Conservation (phyloP, 2,113 vertebrate genomes). For the Gymnorhina tibicen region DNA sequence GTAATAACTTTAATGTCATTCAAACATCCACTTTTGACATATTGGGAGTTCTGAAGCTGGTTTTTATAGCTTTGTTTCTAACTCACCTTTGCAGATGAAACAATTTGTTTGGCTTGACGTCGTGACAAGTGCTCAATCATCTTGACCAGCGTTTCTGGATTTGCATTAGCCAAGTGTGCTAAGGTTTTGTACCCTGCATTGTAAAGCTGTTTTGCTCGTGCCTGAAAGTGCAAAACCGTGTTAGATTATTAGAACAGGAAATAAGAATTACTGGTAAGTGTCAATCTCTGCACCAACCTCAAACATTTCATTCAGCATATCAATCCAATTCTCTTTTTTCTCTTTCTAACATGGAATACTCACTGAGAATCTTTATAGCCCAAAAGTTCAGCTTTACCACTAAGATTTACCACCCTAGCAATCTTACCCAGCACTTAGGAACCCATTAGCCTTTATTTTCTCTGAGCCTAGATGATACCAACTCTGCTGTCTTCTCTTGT, state of each 20-base stretch:
- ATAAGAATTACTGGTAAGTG: not conserved
- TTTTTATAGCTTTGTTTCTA: not conserved
- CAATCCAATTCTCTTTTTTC: not conserved
- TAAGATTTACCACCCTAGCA: not conserved
- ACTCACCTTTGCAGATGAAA: slow-evolving; percentile 90
- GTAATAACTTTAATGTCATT: not conserved
- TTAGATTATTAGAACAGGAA: not conserved
- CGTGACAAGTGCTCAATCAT: slow-evolving; percentile 80
- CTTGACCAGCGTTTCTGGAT: slow-evolving; percentile 77
- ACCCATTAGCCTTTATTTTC: not conserved
- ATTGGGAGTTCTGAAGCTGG: not conserved
- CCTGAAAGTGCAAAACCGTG: slow-evolving; percentile 65
- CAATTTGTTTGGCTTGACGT: slow-evolving; percentile 84
- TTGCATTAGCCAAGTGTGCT: slow-evolving; percentile 85
- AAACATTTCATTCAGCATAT: not conserved
- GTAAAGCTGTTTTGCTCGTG: slow-evolving; percentile 90
- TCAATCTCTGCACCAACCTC: not conserved
- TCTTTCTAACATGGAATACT: not conserved
- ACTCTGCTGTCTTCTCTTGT: not conserved
- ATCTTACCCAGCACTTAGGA: not conserved
- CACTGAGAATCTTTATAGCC: not conserved
- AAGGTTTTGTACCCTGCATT: slow-evolving; percentile 86
- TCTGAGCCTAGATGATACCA: not conserved
- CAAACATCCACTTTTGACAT: not conserved
- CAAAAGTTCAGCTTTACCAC: not conserved